These are phyloP conservation scores for Centroberyx gerrardi DNA, from an alignment of 2,797 vertebrate species.

Conservation along the genomic window DNA sequence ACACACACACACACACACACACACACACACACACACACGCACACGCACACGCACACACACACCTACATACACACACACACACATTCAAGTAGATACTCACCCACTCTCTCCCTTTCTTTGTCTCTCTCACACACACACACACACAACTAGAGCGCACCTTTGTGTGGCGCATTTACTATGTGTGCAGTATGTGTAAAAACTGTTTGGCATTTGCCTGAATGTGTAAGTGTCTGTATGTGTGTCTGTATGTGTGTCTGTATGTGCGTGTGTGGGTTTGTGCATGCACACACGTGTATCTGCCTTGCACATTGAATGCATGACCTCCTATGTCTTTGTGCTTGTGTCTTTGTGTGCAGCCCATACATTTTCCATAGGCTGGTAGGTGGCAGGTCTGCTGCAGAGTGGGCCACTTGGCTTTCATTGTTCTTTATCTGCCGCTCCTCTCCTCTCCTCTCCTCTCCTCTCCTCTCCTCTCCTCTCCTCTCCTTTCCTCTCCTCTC, in stretches of 20 bases:
- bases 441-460: background rate
- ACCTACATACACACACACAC: conserved; percentile 29
- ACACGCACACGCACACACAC: too few relatives aligned
- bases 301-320: background rate
- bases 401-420: conserved; percentile 28
- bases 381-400: conserved; percentile 44
- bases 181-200: background rate
- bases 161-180: background rate
- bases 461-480: background rate
- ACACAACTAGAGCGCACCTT: too few relatives aligned
- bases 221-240: conserved; percentile 3
- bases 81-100: conserved; percentile 1
- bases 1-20: background rate
- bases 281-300: conserved; percentile 2
- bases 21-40: conserved; percentile 27
- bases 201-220: too few relatives aligned
- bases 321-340: conserved; percentile 10
- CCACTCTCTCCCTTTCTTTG: background rate
- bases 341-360: conserved; percentile 27
- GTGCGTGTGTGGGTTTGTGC: conserved; percentile 20
- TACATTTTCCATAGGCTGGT: conserved; percentile 47
- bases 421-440: conserved; percentile 20
- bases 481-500: background rate
- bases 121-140: background rate
- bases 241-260: conserved; percentile 16